Base-by-base conservation (phyloP, 35 echinoderm and acorn worm species). In the Stichopus chloronotus region DNA sequence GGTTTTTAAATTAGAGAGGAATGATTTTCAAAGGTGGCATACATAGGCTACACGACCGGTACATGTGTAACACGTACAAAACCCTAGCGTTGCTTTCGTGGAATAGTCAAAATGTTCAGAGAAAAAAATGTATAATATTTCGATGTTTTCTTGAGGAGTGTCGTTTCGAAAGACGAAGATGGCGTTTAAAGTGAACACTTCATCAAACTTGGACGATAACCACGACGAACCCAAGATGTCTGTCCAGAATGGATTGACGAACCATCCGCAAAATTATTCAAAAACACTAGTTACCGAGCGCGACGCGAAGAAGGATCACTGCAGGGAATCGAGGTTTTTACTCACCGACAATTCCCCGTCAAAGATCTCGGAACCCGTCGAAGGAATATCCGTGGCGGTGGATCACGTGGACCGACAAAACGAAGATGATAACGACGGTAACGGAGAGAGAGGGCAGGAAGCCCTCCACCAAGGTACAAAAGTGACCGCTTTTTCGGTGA, bases 401-500 rank as follows among this genome's bases (percentile, higher is more conserved):
- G 69, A 24, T 20, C 14, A 74, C 19, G 17, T 20, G 19, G 17
- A 14, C 54, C 13, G 8, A 4, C 25, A 59, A 20, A 53, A 16
- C 17, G 55, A 53, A 55, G 55, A 22, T n/a, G 17, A 5, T 9
- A 14, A 5, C 56, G 57, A 57, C 16, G 55, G 20, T 5, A 16
- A 19, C 5, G 21, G 7, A 23, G 76, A 78, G n/a, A 43, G 9
- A 78, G 76, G 21, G 6, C 14, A 21, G 10, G 76, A 78, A 20
- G 76, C n/a, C 3, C 30, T 43, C 16, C 14, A 82, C 55, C 79
- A 54, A 19, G 57, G 57, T 53, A 53, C 8, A n/a, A 85, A 85
- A 85, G 55, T 89, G 13, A 89, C 87, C 1, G 21, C 87, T 63
- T 89, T 89, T 71, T 89, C 87, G 6, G 87, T 89, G 11, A 19